phyloP scores from a whole-genome alignment of 1,140 invertebrate genomes.

The Temnothorax longispinosus region DNA sequence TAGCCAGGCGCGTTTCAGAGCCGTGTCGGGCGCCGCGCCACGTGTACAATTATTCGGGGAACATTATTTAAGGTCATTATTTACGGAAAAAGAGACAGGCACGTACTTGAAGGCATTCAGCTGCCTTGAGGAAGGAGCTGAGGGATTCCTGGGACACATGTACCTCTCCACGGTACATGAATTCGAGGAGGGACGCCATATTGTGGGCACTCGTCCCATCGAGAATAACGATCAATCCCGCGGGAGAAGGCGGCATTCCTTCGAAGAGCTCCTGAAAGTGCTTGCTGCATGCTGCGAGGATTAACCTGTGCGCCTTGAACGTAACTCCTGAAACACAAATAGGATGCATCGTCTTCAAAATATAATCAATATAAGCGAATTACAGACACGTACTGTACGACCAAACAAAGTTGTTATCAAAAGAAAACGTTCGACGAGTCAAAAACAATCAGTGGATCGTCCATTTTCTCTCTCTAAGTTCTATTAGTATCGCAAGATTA shows the following conservation, averaged over 20 bases:
- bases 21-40: conserved; percentile 1
- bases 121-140: conserved; percentile 95
- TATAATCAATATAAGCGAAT: not conserved
- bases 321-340: conserved; percentile 90
- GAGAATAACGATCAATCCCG: conserved; percentile 93
- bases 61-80: conserved; percentile 65
- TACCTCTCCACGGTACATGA: conserved; percentile 97
- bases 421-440: conserved; percentile 56
- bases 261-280: conserved; percentile 97
- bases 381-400: not conserved
- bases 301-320: conserved; percentile 96
- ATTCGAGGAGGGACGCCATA: conserved; percentile 95
- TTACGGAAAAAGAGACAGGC: conserved; percentile 57
- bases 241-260: conserved; percentile 92
- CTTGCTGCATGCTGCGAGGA: conserved; percentile 96
- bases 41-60: conserved; percentile 42
- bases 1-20: no score
- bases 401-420: not conserved
- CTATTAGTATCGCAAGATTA: not conserved
- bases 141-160: conserved; percentile 95
- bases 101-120: conserved; percentile 93
- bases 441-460: not conserved
- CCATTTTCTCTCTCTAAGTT: not conserved
- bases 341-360: not conserved
- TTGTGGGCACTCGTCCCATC: conserved; percentile 95